Evolutionary conservation across 2,888 invertebrate genomes (phyloP), one percentile per base, ranked within the genome.

Genomic region (Crematogaster levior): DNA sequence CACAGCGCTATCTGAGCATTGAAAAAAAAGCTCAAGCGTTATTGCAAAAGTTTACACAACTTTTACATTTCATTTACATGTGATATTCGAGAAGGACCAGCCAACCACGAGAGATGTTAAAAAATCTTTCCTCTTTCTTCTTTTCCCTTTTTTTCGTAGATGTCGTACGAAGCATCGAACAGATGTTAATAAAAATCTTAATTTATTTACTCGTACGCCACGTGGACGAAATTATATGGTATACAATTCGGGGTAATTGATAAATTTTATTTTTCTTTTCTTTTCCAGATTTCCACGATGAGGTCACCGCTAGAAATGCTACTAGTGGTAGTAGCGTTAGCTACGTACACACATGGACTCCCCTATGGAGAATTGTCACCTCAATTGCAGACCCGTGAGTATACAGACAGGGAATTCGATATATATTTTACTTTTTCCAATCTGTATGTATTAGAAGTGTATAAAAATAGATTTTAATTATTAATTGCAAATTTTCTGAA

Each of bases 271-370:
- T 24, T 40, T 34, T 15, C 37, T 37, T 30, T n/a, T 6, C 1
- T 43, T 5, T 56, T 56, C 5, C 56, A 77, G 77, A 70, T 70
- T 58, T 46, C n/a, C 56, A 77, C 12, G 24, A 77, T 77, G 77
- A 77, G 56, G n/a, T 43, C 43, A 70, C 56, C 7, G 77, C 77
- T 77, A 40, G 77, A 70, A 40, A 72, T 79, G 77, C 72, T 79
- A 79, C 56, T 79, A 72, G 24, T 72, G 34, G n/a, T 68, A 77
- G 56, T 79, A 79, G 77, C 77, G 56, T 79, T 79, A 56, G 24
- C 77, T 79, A 70, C 30, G 77, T 56, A 46, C 24, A 43, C 43
- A 70, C 21, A 43, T 79, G 77, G 77, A 79, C 77, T 79, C 12
- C 77, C 77, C 3, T 79, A 79, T 21, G 43, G 72, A 70, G 56